These are phyloP conservation scores for Netelia fuscicornis DNA, from an alignment of 2,888 invertebrate species.

Conservation along the genomic window DNA sequence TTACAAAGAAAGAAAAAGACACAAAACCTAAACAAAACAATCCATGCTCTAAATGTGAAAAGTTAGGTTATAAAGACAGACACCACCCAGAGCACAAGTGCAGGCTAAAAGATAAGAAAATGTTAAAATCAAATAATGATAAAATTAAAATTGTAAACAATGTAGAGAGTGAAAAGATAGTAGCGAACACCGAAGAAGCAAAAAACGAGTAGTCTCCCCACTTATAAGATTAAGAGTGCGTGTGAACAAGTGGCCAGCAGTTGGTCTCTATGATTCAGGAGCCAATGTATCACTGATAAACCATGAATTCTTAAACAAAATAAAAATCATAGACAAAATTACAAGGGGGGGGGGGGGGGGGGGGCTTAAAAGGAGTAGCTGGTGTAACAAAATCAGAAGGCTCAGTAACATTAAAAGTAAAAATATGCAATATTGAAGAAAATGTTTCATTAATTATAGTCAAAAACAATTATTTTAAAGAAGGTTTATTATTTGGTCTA, in stretches of 20 bases:
- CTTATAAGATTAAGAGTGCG: slow-evolving; percentile 56
- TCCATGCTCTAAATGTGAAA: slow-evolving; percentile 38
- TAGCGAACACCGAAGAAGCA: slow-evolving; percentile 53
- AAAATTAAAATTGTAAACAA: slow-evolving; percentile 48
- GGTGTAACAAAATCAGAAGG: slow-evolving; percentile 47
- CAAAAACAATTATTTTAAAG: slow-evolving; percentile 50
- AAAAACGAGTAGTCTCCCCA: slow-evolving; percentile 61
- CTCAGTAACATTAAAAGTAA: slow-evolving; percentile 16
- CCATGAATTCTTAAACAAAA: slow-evolving; percentile 26
- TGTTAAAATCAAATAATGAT: slow-evolving; percentile 19
- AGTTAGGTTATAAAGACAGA: slow-evolving; percentile 47
- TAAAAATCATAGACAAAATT: slow-evolving; percentile 39
- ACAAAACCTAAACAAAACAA: slow-evolving; percentile 41
- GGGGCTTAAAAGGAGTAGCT: slow-evolving; percentile 51
- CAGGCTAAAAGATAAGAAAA: slow-evolving; percentile 37
- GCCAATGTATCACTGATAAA: slow-evolving; percentile 47
- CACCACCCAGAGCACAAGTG: slow-evolving; percentile 51
- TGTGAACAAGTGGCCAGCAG: slow-evolving; percentile 34
- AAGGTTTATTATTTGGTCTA: slow-evolving; percentile 48
- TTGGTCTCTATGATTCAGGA: slow-evolving; percentile 51
- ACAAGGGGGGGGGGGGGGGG: slow-evolving; percentile 54
- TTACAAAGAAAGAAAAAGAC: slow-evolving; percentile 35
- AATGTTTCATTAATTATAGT: slow-evolving; percentile 48
- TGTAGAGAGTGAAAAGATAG: slow-evolving; percentile 15
- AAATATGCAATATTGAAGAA: slow-evolving; percentile 19